Conservation (phyloP, 2,113 vertebrate species). For the Alethe diademata region DNA sequence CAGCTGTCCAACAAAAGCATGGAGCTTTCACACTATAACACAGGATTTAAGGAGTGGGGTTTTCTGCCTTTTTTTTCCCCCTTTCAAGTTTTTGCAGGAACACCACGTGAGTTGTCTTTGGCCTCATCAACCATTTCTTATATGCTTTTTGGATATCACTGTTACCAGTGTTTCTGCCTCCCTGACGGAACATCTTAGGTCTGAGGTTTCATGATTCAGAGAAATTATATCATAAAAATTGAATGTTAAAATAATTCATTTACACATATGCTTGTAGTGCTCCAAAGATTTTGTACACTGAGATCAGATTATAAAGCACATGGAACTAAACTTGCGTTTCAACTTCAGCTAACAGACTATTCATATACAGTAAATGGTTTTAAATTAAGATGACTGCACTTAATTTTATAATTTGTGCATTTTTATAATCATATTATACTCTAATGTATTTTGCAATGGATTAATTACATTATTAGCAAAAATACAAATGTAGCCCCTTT, state of each 20-base stretch:
- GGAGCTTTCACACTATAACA: conserved; percentile 52
- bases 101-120: conserved; percentile 67
- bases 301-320: background rate
- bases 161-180: conserved; percentile 33
- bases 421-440: background rate
- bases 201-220: conserved; percentile 52
- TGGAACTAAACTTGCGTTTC: background rate
- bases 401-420: background rate
- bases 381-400: background rate
- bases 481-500: background rate
- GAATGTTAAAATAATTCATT: conserved; percentile 38
- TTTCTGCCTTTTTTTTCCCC: background rate
- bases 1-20: conserved; percentile 75
- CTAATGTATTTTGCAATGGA: background rate
- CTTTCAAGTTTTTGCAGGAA: conserved; percentile 31
- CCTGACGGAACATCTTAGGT: background rate
- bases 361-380: background rate
- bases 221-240: conserved; percentile 10
- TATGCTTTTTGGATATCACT: conserved; percentile 42
- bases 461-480: background rate
- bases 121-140: conserved; percentile 55
- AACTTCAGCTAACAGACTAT: background rate
- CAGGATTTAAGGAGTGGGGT: conserved; percentile 43
- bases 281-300: background rate
- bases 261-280: background rate